A percentile compares a stretch with the other conserved stretches of the same genome.
Conservation (phyloP, 2,797 vertebrate genomes). For the Hydrolagus colliei region DNA sequence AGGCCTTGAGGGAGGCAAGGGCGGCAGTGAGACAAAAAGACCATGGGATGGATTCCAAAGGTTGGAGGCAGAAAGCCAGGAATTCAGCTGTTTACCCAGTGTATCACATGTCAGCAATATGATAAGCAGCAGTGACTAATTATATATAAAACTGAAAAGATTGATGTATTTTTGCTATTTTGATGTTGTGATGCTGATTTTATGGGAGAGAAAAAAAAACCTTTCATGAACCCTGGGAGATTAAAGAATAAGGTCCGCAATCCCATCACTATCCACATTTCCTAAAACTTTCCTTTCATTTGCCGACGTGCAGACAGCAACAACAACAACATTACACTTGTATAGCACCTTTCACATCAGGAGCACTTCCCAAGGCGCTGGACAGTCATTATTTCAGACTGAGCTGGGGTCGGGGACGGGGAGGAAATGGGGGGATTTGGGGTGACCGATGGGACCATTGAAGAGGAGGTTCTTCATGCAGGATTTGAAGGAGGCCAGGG, state of each 20-base stretch:
- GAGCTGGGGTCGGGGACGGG: no score
- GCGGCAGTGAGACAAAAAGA: no score
- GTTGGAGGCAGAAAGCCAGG: background rate
- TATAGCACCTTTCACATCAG: no score
- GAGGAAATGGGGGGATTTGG: no score
- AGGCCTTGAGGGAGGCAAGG: no score
- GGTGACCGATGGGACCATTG: no score
- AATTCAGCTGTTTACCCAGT: background rate
- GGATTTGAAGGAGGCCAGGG: no score
- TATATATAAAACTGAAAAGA: background rate
- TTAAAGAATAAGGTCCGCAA: background rate
- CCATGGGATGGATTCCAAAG: no score
- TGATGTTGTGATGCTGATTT: background rate
- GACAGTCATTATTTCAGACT: no score
- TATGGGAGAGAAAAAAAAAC: background rate
- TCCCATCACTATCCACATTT: background rate
- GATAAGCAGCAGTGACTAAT: background rate
- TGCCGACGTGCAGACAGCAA: background rate
- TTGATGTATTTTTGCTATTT: constrained; percentile 1
- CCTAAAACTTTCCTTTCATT: background rate
- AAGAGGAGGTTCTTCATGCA: no score
- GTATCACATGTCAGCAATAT: background rate
- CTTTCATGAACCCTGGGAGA: background rate
- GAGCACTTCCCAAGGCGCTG: no score
- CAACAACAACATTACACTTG: no score